Evolutionary conservation across 2,797 vertebrate genomes (phyloP).

Genomic region (Microctenopoma steveboyesi): DNA sequence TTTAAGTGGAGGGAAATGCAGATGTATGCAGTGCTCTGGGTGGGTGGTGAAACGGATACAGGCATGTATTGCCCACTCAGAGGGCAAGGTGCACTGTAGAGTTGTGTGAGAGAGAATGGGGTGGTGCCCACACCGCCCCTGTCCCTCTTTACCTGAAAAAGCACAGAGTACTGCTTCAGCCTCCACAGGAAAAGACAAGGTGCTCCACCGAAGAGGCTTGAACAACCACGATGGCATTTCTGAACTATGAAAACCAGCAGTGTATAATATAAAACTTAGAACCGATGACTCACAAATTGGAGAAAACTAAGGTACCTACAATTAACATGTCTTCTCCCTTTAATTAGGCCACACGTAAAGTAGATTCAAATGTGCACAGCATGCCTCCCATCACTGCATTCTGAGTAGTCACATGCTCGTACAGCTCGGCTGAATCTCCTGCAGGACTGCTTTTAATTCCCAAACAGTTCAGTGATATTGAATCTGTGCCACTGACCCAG

Average conservation of each 20-base stretch:
- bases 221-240: slow-evolving; percentile 47
- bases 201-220: slow-evolving; percentile 63
- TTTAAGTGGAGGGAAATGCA: slow-evolving; percentile 85
- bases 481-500: slow-evolving; percentile 68
- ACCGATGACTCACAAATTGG: background rate
- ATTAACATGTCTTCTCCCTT: slow-evolving; percentile 23
- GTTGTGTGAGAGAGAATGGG: slow-evolving; percentile 76
- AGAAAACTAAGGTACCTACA: background rate
- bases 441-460: slow-evolving; percentile 73
- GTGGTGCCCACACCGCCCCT: slow-evolving; percentile 81
- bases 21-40: slow-evolving; percentile 79
- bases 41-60: slow-evolving; percentile 86
- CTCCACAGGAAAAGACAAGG: slow-evolving; percentile 75
- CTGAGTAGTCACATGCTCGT: slow-evolving; percentile 50
- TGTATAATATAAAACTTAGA: slow-evolving; percentile 29
- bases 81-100: slow-evolving; percentile 76
- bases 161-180: slow-evolving; percentile 75
- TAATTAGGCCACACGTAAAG: slow-evolving; percentile 35
- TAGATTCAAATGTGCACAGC: slow-evolving; percentile 30
- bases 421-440: slow-evolving; percentile 57
- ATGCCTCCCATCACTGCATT: slow-evolving; percentile 45
- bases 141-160: slow-evolving; percentile 82
- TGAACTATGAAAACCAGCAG: slow-evolving; percentile 44
- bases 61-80: slow-evolving; percentile 79
- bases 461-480: slow-evolving; percentile 74